These are phyloP conservation scores for Acanthosepion pharaonis DNA, from an alignment of 2,888 invertebrate species.

Conservation along the genomic window DNA sequence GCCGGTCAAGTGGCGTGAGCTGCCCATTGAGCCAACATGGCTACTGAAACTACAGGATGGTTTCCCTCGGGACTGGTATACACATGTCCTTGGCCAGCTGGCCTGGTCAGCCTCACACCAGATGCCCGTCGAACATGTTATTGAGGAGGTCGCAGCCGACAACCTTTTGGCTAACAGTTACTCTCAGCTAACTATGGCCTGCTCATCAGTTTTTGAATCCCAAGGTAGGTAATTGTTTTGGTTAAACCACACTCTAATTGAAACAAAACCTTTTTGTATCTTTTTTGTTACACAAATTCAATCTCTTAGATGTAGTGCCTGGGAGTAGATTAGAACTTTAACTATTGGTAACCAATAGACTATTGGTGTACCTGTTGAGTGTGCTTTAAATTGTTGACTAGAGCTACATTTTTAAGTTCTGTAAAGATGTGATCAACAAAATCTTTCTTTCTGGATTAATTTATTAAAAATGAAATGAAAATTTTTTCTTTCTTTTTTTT, in stretches of 20 bases:
- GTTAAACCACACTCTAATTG: background rate
- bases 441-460: no score
- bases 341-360: no score
- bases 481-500: no score
- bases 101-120: constrained; percentile 62
- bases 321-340: no score
- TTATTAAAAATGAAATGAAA: no score
- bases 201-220: constrained; percentile 69
- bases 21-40: constrained; percentile 67
- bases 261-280: no score
- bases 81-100: constrained; percentile 63
- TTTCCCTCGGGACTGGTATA: constrained; percentile 70
- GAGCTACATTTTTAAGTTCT: no score
- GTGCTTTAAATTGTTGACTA: no score
- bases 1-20: constrained; percentile 68
- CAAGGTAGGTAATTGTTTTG: constrained; percentile 59
- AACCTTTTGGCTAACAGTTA: constrained; percentile 67
- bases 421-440: no score
- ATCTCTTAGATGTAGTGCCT: no score
- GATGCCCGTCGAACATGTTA: constrained; percentile 59
- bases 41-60: constrained; percentile 61
- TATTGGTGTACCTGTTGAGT: no score
- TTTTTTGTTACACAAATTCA: no score
- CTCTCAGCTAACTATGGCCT: constrained; percentile 71
- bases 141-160: constrained; percentile 63